Evolutionary conservation across 2,888 invertebrate species (phyloP).

Genomic region (Cephus pulcher): DNA sequence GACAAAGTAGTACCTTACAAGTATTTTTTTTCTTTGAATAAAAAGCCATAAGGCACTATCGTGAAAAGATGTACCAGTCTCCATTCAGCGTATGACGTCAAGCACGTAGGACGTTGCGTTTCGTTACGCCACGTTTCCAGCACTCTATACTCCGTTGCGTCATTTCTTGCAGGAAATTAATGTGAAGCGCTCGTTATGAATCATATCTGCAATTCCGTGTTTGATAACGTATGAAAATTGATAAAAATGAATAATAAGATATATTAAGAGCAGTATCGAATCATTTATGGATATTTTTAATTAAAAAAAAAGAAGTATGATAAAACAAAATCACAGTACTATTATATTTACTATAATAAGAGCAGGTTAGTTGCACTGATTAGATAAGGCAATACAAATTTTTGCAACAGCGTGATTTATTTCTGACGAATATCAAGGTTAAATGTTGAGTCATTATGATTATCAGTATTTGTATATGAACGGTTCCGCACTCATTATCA

Average conservation of each 20-base stretch:
- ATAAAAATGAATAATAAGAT: neutral
- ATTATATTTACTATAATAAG: neutral
- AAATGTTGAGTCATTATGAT: neutral
- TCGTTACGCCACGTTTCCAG: neutral
- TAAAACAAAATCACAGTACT: neutral
- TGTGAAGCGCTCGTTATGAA: neutral
- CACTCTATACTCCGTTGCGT: neutral
- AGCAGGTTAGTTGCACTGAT: neutral
- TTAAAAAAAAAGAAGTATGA: neutral
- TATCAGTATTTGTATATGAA: neutral
- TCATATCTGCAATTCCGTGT: neutral
- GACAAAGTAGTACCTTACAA: neutral
- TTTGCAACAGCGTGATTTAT: neutral
- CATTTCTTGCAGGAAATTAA: neutral
- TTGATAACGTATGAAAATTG: neutral
- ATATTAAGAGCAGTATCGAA: neutral
- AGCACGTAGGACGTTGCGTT: neutral
- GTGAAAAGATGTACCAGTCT: neutral
- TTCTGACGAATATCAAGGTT: neutral
- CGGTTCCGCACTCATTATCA: neutral
- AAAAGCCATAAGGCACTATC: neutral
- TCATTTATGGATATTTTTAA: neutral
- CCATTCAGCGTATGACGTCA: neutral
- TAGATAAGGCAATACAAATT: neutral
- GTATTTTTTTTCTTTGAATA: neutral